A percentile compares a stretch with the other conserved stretches of the same genome.
These are phyloP conservation scores for Dorcus parallelipipedus DNA, from an alignment of 2,888 invertebrate genomes.

Conservation along the genomic window DNA sequence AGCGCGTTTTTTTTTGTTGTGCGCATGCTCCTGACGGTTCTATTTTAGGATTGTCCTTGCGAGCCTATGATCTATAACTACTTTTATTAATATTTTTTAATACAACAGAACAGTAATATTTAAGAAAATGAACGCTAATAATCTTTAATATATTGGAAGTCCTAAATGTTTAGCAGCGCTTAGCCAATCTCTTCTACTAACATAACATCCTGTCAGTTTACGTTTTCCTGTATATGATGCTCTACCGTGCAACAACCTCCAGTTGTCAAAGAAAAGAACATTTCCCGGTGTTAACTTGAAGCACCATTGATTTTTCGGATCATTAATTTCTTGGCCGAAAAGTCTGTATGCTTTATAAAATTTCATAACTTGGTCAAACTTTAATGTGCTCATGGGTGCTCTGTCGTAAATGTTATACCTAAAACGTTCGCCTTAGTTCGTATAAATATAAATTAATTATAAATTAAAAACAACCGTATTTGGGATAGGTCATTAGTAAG, in stretches of 20 bases:
- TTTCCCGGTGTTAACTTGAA: conserved; percentile 65
- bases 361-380: conserved; percentile 50
- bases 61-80: no score
- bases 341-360: conserved; percentile 62
- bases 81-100: no score
- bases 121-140: background rate
- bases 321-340: conserved; percentile 54
- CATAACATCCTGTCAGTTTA: conserved; percentile 68
- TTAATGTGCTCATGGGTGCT: conserved; percentile 58
- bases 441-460: background rate
- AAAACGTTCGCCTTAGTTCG: conserved; percentile 6
- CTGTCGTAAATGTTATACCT: conserved; percentile 76
- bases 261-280: conserved; percentile 74
- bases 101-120: background rate
- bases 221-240: conserved; percentile 65
- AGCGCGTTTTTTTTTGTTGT: no score
- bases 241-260: conserved; percentile 73
- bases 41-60: no score
- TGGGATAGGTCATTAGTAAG: conserved; percentile 57
- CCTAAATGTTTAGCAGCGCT: conserved; percentile 52
- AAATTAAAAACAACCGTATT: conserved; percentile 52
- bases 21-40: no score
- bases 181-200: conserved; percentile 66
- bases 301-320: conserved; percentile 54
- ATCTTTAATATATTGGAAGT: conserved; percentile 10